phyloP scores from a whole-genome alignment of 1,140 invertebrate genomes.

The Solenopsis invicta region DNA sequence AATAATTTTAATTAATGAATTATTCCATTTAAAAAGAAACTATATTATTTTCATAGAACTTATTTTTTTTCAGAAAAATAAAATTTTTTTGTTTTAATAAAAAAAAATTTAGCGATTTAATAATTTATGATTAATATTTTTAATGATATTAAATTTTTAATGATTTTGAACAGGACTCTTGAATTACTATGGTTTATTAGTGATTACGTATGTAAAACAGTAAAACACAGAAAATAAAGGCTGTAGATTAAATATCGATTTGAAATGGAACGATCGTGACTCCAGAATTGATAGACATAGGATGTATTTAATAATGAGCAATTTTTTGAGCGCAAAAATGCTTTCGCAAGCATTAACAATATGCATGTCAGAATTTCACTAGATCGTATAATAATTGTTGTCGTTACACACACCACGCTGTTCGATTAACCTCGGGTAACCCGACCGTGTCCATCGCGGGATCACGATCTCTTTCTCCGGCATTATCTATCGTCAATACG shows the following conservation, averaged over 20 bases:
- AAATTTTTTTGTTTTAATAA: too few relatives aligned
- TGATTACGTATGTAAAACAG: not conserved
- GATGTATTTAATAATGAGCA: not conserved
- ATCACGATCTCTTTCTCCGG: constrained; percentile 76
- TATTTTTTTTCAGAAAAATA: too few relatives aligned
- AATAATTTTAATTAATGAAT: too few relatives aligned
- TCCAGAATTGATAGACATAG: not conserved
- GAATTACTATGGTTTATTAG: too few relatives aligned
- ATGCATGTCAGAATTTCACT: constrained; percentile 57
- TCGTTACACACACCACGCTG: constrained; percentile 65
- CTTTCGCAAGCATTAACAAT: constrained; percentile 50
- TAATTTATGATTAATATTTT: too few relatives aligned
- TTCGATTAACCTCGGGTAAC: constrained; percentile 80
- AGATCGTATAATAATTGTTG: constrained; percentile 71
- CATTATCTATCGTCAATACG: constrained; percentile 75
- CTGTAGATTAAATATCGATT: not conserved
- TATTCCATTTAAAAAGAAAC: too few relatives aligned
- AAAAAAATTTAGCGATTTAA: too few relatives aligned
- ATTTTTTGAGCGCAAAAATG: constrained; percentile 34
- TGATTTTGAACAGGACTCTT: too few relatives aligned
- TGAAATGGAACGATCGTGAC: constrained; percentile 5
- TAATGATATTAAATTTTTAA: not conserved
- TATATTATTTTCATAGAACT: too few relatives aligned
- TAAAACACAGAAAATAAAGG: not conserved
- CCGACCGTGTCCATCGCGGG: constrained; percentile 59